phyloP scores from a whole-genome alignment of 2,113 vertebrate species.

The Paedocypris sp. region DNA sequence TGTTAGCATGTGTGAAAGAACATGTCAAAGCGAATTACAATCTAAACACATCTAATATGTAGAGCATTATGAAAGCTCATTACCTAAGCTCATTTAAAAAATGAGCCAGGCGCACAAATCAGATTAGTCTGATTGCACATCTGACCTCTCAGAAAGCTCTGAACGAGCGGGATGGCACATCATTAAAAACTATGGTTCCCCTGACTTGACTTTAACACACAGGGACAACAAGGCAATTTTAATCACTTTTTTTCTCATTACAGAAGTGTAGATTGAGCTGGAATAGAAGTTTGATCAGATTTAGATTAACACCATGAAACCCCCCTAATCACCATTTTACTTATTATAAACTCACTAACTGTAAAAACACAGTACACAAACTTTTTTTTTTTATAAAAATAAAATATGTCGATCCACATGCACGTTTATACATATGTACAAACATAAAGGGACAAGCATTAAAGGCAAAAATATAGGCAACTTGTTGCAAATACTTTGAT shows the following conservation, averaged over 20 bases:
- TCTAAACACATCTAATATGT: constrained; percentile 8
- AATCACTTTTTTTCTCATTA: neutral
- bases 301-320: neutral
- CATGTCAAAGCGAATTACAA: neutral
- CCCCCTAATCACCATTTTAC: neutral
- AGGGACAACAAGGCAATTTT: neutral
- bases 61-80: constrained; percentile 6
- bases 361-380: too few species aligned
- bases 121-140: constrained; percentile 1
- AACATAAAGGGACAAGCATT: too few species aligned
- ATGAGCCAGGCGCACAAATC: constrained; percentile 8
- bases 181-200: neutral
- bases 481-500: too few species aligned
- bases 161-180: neutral
- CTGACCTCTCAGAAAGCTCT: neutral
- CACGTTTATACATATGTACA: too few species aligned
- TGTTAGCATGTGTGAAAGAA: neutral
- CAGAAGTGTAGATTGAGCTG: neutral
- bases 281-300: neutral
- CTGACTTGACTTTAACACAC: neutral
- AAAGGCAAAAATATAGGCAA: too few species aligned
- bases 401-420: too few species aligned
- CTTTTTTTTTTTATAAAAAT: too few species aligned
- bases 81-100: constrained; percentile 16
- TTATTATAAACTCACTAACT: too few species aligned